These are phyloP conservation scores for Agriotes lineatus DNA, from an alignment of 2,888 invertebrate species.

Conservation along the genomic window DNA sequence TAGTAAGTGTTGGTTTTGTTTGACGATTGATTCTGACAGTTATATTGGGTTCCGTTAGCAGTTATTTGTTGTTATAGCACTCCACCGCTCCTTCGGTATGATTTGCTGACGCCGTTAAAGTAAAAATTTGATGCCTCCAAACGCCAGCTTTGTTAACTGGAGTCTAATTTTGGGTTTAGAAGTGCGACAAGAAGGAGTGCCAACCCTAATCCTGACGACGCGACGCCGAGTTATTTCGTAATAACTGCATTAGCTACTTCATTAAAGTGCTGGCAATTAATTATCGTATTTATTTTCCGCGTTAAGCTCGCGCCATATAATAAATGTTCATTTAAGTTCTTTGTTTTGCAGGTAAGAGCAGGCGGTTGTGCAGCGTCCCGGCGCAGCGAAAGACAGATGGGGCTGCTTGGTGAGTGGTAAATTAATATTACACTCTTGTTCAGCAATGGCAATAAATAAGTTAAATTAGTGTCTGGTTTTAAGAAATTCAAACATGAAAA, in stretches of 20 bases:
- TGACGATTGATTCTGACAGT: conserved; percentile 47
- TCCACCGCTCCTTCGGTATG: conserved; percentile 17
- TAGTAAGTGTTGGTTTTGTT: conserved; percentile 43
- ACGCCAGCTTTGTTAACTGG: no score
- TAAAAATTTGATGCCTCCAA: conserved; percentile 3
- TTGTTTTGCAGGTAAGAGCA: conserved; percentile 61
- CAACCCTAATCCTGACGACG: no score
- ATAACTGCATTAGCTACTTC: conserved; percentile 7
- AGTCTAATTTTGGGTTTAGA: no score
- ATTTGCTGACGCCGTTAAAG: conserved; percentile 6
- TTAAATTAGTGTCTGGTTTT: conserved; percentile 58
- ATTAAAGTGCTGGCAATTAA: conserved; percentile 8
- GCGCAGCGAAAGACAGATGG: conserved; percentile 60
- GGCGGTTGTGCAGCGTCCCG: conserved; percentile 40
- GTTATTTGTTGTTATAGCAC: conserved; percentile 40
- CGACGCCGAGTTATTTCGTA: background rate
- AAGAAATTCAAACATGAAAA: conserved; percentile 51
- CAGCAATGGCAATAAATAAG: conserved; percentile 60
- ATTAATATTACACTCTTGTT: conserved; percentile 63
- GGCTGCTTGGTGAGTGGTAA: conserved; percentile 59
- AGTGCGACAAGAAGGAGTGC: no score
- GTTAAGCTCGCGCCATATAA: conserved; percentile 25
- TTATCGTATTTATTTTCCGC: conserved; percentile 16
- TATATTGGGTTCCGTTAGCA: conserved; percentile 42
- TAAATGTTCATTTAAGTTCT: conserved; percentile 48